These are phyloP conservation scores for Brachyhypopomus gauderio DNA, from an alignment of 2,113 vertebrate species.

Conservation along the genomic window DNA sequence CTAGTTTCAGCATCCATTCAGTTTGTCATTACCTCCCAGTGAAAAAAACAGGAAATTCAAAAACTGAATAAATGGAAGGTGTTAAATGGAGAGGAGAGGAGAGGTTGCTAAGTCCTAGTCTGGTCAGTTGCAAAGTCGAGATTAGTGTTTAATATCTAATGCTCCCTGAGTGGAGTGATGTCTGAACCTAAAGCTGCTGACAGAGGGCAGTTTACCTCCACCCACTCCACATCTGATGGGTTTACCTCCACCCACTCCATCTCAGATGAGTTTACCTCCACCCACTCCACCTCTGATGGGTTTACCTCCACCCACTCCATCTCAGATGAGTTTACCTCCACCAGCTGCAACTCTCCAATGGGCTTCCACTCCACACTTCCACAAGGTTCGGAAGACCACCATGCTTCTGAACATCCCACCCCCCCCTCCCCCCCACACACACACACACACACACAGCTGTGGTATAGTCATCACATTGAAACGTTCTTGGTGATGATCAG, in stretches of 20 bases:
- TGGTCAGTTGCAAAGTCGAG: conserved; percentile 82
- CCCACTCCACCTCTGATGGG: too few relatives aligned
- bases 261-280: too few relatives aligned
- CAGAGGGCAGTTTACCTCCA: conserved; percentile 71
- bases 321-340: conserved; percentile 49
- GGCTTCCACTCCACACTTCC: conserved; percentile 79
- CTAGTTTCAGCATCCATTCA: too few relatives aligned
- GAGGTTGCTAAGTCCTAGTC: conserved; percentile 44
- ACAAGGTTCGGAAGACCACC: conserved; percentile 57
- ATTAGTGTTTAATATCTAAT: conserved; percentile 86
- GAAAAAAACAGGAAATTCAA: too few relatives aligned
- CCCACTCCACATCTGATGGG: conserved; percentile 50
- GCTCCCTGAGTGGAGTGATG: conserved; percentile 80
- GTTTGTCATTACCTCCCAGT: too few relatives aligned
- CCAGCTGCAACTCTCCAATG: too few relatives aligned
- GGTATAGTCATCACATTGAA: not conserved
- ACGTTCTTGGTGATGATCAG: not conserved
- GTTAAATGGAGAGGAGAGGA: conserved; percentile 18
- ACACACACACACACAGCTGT: not conserved
- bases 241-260: conserved; percentile 60
- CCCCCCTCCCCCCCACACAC: not conserved
- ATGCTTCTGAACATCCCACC: conserved; percentile 25
- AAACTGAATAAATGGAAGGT: not conserved
- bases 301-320: too few relatives aligned
- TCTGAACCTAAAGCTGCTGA: conserved; percentile 82